Conservation (phyloP, 2,888 invertebrate species). For the Drosophila subsilvestris region DNA sequence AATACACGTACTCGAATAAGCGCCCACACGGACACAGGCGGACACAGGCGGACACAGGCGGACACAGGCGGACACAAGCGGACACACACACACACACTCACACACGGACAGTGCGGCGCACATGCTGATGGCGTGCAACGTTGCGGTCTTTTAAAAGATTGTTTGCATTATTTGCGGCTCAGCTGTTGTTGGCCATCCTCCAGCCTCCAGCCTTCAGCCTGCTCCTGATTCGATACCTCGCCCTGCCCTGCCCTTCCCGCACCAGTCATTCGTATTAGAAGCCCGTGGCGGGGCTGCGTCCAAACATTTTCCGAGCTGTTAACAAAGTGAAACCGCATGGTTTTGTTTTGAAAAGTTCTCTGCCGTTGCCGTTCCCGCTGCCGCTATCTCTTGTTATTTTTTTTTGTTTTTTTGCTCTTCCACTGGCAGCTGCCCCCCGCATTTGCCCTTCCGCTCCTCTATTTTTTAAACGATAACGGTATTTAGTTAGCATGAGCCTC, state of each 20-base stretch:
- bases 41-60: background rate
- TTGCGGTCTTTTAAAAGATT: slow-evolving; percentile 79
- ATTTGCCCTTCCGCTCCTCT: background rate
- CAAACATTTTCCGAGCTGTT: slow-evolving; percentile 74
- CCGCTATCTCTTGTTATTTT: slow-evolving; percentile 5
- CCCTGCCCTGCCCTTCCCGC: background rate
- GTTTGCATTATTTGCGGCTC: slow-evolving; percentile 76
- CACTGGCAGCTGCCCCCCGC: too few relatives aligned
- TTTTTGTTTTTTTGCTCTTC: slow-evolving; percentile 6
- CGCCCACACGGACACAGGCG: slow-evolving; percentile 31
- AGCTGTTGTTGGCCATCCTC: slow-evolving; percentile 5
- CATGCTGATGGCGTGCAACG: slow-evolving; percentile 61
- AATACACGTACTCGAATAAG: background rate
- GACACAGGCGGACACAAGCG: slow-evolving; percentile 21
- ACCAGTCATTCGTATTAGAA: slow-evolving; percentile 36
- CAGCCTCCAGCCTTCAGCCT: background rate
- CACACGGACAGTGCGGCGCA: slow-evolving; percentile 8
- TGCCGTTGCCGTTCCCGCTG: background rate
- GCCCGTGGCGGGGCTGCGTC: slow-evolving; percentile 33
- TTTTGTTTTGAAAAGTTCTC: slow-evolving; percentile 69
- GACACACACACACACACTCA: slow-evolving; percentile 1
- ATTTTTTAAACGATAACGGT: slow-evolving; percentile 71
- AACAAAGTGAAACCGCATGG: slow-evolving; percentile 80
- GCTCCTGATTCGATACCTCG: slow-evolving; percentile 17
- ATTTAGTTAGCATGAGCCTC: slow-evolving; percentile 76